Evolutionary conservation across 2,888 invertebrate genomes (phyloP).

Genomic region (Patella ulyssiponensis): DNA sequence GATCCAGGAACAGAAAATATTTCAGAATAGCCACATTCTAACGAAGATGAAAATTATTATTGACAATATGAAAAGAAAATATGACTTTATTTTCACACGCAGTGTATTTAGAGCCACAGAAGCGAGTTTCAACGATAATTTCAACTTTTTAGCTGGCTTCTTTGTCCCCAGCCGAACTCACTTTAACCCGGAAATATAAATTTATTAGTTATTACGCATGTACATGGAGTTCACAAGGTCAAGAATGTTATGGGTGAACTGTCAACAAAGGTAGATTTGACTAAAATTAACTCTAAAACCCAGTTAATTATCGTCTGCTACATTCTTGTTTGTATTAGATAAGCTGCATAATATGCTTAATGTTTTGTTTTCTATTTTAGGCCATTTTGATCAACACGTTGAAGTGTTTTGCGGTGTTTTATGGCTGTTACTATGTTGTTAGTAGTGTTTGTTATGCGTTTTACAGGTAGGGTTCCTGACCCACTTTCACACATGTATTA

Average conservation of each 20-base stretch:
- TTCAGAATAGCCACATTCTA: not conserved
- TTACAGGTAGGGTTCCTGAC: slow-evolving; percentile 38
- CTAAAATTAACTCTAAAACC: not conserved
- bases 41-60: too few species aligned
- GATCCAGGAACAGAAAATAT: slow-evolving; percentile 17
- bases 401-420: slow-evolving; percentile 41
- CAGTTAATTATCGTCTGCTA: slow-evolving; percentile 6
- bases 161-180: not conserved
- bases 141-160: not conserved
- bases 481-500: not conserved
- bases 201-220: not conserved
- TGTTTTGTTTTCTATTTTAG: slow-evolving; percentile 24
- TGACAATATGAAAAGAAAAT: too few species aligned
- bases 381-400: slow-evolving; percentile 39
- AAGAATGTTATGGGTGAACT: slow-evolving; percentile 24
- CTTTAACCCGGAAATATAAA: not conserved
- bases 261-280: slow-evolving; percentile 21
- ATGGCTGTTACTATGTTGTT: slow-evolving; percentile 42
- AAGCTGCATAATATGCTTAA: not conserved
- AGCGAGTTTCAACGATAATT: not conserved
- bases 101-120: too few species aligned
- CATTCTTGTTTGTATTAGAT: not conserved
- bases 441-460: slow-evolving; percentile 46
- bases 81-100: too few species aligned
- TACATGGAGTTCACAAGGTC: not conserved